These are phyloP conservation scores for Baryphthengus martii DNA, from an alignment of 2,113 vertebrate species.

Conservation along the genomic window DNA sequence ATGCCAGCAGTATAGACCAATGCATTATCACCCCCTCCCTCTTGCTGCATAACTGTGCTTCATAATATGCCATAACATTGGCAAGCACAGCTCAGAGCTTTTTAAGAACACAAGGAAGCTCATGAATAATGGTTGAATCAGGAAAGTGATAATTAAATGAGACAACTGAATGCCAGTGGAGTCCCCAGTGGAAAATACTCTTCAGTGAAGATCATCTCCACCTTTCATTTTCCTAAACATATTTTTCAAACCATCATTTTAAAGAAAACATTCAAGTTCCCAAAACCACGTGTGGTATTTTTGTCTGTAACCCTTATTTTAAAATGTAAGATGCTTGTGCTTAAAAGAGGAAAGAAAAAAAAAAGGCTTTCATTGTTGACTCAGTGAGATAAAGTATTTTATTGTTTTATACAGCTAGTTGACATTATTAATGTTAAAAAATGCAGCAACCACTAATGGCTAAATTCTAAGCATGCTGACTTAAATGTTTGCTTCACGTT, in stretches of 20 bases:
- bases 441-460: neutral
- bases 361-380: neutral
- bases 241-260: slow-evolving; percentile 42
- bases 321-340: neutral
- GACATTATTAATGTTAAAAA: neutral
- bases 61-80: slow-evolving; percentile 80
- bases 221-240: slow-evolving; percentile 14
- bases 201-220: slow-evolving; percentile 58
- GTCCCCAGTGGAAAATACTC: slow-evolving; percentile 74
- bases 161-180: slow-evolving; percentile 77
- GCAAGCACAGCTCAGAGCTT: slow-evolving; percentile 78
- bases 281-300: slow-evolving; percentile 5
- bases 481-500: neutral
- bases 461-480: neutral
- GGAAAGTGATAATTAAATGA: slow-evolving; percentile 82
- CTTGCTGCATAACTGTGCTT: slow-evolving; percentile 73
- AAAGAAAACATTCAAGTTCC: slow-evolving; percentile 23
- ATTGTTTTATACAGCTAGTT: neutral
- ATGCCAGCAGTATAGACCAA: slow-evolving; percentile 74
- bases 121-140: slow-evolving; percentile 83
- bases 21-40: slow-evolving; percentile 74
- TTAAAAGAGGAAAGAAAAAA: neutral
- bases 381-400: neutral
- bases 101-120: slow-evolving; percentile 78
- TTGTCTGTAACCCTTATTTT: neutral